phyloP scores from a whole-genome alignment of 2,797 vertebrate species.

The Amniataba percoides region DNA sequence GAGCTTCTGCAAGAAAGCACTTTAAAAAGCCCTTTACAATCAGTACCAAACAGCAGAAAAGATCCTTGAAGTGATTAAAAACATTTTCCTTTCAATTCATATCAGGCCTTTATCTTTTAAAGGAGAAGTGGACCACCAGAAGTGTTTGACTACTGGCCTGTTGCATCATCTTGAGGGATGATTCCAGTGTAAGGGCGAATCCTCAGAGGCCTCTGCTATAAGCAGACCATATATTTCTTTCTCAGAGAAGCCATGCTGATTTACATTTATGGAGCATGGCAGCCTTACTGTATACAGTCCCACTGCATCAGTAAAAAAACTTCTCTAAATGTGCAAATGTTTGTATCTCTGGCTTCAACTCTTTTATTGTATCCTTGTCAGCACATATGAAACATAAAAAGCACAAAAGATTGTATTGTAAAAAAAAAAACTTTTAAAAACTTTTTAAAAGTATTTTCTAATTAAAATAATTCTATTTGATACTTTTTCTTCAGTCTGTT shows the following conservation, averaged over 20 bases:
- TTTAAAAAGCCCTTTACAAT: conserved; percentile 26
- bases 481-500: neutral
- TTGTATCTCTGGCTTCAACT: conserved; percentile 36
- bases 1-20: conserved; percentile 35
- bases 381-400: conserved; percentile 34
- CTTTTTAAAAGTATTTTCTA: too few relatives aligned
- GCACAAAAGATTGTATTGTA: neutral
- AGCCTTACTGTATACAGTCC: conserved; percentile 72
- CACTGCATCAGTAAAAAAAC: conserved; percentile 77
- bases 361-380: conserved; percentile 46
- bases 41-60: conserved; percentile 30
- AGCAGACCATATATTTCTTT: conserved; percentile 68
- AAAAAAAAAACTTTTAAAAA: too few relatives aligned
- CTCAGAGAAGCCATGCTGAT: conserved; percentile 76
- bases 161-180: conserved; percentile 64
- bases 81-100: conserved; percentile 25
- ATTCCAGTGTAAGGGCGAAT: conserved; percentile 39
- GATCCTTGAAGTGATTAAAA: conserved; percentile 41
- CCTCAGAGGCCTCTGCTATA: conserved; percentile 63
- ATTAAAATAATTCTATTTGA: neutral
- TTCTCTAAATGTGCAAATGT: conserved; percentile 61
- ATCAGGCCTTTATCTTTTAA: conserved; percentile 14
- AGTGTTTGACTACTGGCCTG: conserved; percentile 35
- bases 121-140: conserved; percentile 5
- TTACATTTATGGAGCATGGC: conserved; percentile 81